Evolutionary conservation across 2,888 invertebrate genomes (phyloP).

Genomic region (Hemicrepidius hirtus): DNA sequence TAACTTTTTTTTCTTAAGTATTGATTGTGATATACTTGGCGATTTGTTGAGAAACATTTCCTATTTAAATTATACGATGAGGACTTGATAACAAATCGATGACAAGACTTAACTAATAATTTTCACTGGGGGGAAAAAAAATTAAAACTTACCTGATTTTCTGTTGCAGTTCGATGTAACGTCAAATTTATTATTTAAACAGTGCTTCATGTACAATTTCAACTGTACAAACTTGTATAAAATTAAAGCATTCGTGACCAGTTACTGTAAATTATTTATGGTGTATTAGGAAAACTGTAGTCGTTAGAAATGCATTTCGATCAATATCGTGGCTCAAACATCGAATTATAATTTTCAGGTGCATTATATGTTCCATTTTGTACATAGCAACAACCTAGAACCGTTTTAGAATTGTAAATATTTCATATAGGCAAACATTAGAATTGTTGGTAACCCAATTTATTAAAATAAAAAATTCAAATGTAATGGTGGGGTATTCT

Average conservation of each 20-base stretch:
- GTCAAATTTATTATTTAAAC: neutral
- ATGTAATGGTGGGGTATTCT: too few species aligned
- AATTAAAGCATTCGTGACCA: conserved; percentile 18
- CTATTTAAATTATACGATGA: too few species aligned
- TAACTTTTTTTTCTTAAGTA: neutral
- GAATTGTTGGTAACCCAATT: too few species aligned
- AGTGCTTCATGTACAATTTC: neutral
- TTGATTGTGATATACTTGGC: too few species aligned
- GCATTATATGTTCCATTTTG: neutral
- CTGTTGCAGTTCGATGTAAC: neutral
- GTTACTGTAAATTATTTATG: conserved; percentile 23
- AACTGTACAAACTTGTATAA: conserved; percentile 11
- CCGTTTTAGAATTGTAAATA: too few species aligned
- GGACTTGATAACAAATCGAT: too few species aligned
- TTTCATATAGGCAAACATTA: too few species aligned
- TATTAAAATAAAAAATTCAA: too few species aligned
- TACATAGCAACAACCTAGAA: neutral
- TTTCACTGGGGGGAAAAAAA: too few species aligned
- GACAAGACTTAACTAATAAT: neutral
- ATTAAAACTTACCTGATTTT: neutral
- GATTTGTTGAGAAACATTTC: too few species aligned
- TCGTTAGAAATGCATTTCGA: conserved; percentile 20
- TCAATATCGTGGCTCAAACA: conserved; percentile 9
- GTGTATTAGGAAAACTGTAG: conserved; percentile 2
- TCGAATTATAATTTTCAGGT: conserved; percentile 31